phyloP scores from a whole-genome alignment of 2,888 invertebrate genomes.

The Cabera pusaria region DNA sequence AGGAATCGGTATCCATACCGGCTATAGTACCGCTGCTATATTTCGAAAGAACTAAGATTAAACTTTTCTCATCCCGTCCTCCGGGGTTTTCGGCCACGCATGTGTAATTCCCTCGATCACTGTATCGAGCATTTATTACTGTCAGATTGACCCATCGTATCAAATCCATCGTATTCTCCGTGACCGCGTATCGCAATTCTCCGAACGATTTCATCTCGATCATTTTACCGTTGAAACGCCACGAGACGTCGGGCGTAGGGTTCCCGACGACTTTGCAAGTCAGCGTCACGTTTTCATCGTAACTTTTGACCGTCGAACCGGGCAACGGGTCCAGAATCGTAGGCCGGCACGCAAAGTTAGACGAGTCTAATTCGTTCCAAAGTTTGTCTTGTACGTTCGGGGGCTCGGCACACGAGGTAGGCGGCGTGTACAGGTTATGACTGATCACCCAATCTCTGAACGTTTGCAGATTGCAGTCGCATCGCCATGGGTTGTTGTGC shows the following conservation, averaged over 20 bases:
- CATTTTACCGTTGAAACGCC: conserved; percentile 87
- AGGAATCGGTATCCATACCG: conserved; percentile 76
- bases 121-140: conserved; percentile 84
- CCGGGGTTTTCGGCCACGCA: conserved; percentile 93
- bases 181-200: conserved; percentile 74
- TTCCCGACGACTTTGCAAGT: conserved; percentile 90
- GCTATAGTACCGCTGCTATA: conserved; percentile 71
- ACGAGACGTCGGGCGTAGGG: conserved; percentile 89
- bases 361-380: conserved; percentile 89
- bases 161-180: conserved; percentile 73
- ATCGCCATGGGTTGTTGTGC: conserved; percentile 93
- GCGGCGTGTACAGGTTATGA: conserved; percentile 89
- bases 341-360: conserved; percentile 93
- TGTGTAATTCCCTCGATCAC: conserved; percentile 89
- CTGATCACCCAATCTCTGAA: conserved; percentile 90
- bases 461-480: conserved; percentile 92
- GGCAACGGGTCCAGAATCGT: conserved; percentile 86
- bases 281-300: conserved; percentile 88
- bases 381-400: conserved; percentile 85
- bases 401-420: conserved; percentile 90
- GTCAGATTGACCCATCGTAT: conserved; percentile 87
- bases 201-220: conserved; percentile 79
- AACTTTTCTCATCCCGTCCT: conserved; percentile 89
- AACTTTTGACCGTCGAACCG: conserved; percentile 84
- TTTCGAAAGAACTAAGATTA: conserved; percentile 84